Base-by-base conservation (phyloP, 2,797 vertebrate species). In the Pelochelys cantorii region DNA sequence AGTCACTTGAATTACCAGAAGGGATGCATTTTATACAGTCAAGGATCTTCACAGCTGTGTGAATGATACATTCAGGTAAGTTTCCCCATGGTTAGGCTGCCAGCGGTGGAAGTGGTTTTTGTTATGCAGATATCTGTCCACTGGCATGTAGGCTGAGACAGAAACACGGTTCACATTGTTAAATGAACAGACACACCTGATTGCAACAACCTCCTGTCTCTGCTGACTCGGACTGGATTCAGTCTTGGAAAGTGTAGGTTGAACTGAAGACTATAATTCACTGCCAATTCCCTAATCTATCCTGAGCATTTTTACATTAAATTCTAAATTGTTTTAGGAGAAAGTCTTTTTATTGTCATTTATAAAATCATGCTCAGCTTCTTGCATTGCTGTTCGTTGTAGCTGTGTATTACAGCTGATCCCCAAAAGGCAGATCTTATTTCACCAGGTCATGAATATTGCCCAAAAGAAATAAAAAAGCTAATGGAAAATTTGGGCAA, bases 121-220 rank as follows among this genome's bases (percentile, higher is more conserved):
- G 92, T 95, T 94, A 94, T 90, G 90, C 85, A 94, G 95, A 96
- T 96, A 90, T 79, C 18, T 90, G 94, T 96, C 94, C 56, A 86
- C 83, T 94, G 95, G 95, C 95, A 96, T 92, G 83, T 55, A 9
- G 0, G 4, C 84, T 95, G 94, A 95, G 94, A 96, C 94, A 96
- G n/a, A 34, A 37, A 95, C 56, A 4, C 85, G 83, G 90, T 95
- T 97, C 88, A 80, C 81, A 5, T 11, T 96, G 94, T 96, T 96
- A 96, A 96, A 96, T 96, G 94, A 96, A 56, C 90, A 94, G 79
- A 86, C 27, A 87, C 23, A 94, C 80, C 68, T 29, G 85, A 91
- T 86, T 0, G 0, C 89, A 83, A 80, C 71, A 93, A 12, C 90
- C 90, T 86, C 86, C 95, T 94, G 93, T 94, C 53, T 94, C 93